These are phyloP conservation scores for Drosophila sulfurigaster DNA, from an alignment of 1,140 invertebrate species.

Conservation along the genomic window DNA sequence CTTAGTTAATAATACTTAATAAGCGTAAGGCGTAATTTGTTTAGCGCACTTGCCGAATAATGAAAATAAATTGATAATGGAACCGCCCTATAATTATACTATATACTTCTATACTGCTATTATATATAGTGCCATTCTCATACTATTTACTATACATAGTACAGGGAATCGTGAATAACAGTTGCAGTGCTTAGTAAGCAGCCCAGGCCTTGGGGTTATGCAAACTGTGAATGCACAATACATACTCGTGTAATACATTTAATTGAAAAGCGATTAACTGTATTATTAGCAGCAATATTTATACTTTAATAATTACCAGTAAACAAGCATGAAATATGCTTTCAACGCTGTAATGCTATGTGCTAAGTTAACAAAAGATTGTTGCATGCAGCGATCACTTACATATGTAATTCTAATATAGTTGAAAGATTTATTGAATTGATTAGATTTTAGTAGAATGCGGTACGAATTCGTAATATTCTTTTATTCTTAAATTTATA, in stretches of 20 bases:
- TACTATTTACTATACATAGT: conserved; percentile 9
- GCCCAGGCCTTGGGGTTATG: conserved; percentile 32
- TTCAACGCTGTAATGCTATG: background rate
- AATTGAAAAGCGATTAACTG: conserved; percentile 11
- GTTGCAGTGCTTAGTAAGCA: conserved; percentile 30
- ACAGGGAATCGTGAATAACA: conserved; percentile 8
- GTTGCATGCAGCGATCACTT: background rate
- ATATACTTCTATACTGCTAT: background rate
- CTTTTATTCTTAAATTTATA: no score
- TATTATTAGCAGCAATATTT: background rate
- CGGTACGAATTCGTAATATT: no score
- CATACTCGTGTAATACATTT: background rate
- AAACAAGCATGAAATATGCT: background rate
- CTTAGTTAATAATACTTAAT: conserved; percentile 13
- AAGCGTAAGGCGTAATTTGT: conserved; percentile 28
- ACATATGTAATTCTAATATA: background rate
- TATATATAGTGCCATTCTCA: no score
- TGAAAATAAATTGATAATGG: conserved; percentile 31
- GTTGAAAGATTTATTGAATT: no score
- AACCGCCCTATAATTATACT: conserved; percentile 7
- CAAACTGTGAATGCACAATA: conserved; percentile 1
- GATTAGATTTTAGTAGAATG: no score
- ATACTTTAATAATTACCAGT: background rate
- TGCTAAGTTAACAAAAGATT: conserved; percentile 1
- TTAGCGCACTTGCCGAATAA: conserved; percentile 19